A percentile compares a stretch with the other conserved stretches of the same genome.
phyloP scores from a whole-genome alignment of 1,140 invertebrate genomes.

The Danaus plexippus region DNA sequence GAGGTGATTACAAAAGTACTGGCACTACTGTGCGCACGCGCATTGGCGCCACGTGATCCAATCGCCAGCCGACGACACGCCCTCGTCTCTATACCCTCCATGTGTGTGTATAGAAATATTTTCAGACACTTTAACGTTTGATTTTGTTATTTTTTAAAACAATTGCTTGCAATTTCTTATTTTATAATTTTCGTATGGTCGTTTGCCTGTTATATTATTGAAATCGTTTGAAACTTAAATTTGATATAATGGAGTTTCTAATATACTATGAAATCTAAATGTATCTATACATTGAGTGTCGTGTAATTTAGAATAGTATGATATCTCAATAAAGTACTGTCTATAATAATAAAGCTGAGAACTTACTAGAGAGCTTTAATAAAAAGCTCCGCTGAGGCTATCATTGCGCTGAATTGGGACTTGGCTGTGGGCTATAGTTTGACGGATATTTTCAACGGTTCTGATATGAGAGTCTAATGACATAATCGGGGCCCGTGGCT shows the following conservation, averaged over 20 bases:
- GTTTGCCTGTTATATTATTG: too few species aligned
- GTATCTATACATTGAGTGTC: background rate
- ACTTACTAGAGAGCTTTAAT: constrained; percentile 3
- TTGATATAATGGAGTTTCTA: too few species aligned
- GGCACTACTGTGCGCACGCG: constrained; percentile 52
- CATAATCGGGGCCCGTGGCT: constrained; percentile 50
- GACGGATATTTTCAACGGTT: constrained; percentile 39
- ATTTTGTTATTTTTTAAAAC: too few species aligned
- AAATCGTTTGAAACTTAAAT: too few species aligned
- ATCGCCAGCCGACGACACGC: constrained; percentile 45
- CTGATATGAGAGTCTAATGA: constrained; percentile 46
- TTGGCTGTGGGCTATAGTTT: constrained; percentile 35
- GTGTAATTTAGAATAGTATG: background rate
- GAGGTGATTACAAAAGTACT: constrained; percentile 18
- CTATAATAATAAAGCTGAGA: constrained; percentile 1
- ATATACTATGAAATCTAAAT: too few species aligned
- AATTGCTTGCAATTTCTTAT: too few species aligned
- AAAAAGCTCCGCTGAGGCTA: constrained; percentile 5
- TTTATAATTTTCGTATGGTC: too few species aligned
- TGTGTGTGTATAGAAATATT: constrained; percentile 1
- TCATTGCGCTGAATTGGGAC: constrained; percentile 34
- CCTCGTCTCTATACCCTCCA: constrained; percentile 23
- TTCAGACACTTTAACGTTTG: too few species aligned
- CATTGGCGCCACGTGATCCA: constrained; percentile 54
- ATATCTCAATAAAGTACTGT: background rate